These are phyloP conservation scores for Hippocampus mohnikei DNA, from an alignment of 2,113 vertebrate species.

Conservation along the genomic window DNA sequence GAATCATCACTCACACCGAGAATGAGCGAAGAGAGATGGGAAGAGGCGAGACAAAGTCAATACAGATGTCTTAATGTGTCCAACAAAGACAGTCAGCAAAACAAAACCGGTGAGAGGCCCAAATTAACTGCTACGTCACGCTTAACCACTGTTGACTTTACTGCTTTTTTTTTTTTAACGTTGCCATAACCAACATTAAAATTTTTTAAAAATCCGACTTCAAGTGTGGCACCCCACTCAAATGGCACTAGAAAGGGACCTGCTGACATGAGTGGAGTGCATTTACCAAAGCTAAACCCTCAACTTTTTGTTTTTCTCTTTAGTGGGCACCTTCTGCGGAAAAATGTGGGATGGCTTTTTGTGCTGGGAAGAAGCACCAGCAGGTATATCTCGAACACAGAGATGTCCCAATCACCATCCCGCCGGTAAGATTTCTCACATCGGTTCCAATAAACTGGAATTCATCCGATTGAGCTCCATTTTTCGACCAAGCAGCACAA, in stretches of 20 bases:
- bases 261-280: background rate
- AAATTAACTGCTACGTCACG: background rate
- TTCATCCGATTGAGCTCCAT: too few species aligned
- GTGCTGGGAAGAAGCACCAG: constrained; percentile 89
- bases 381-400: constrained; percentile 75
- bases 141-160: too few species aligned
- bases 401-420: constrained; percentile 80
- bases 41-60: constrained; percentile 53
- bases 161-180: too few species aligned
- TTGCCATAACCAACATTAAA: too few species aligned
- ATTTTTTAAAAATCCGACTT: too few species aligned
- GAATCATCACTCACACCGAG: constrained; percentile 50
- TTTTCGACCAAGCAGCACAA: too few species aligned
- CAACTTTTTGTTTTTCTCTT: background rate
- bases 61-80: constrained; percentile 63
- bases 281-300: background rate
- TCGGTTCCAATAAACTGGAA: background rate
- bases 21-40: constrained; percentile 33
- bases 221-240: too few species aligned
- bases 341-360: constrained; percentile 90
- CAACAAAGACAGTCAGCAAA: constrained; percentile 49
- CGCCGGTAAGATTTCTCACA: constrained; percentile 69
- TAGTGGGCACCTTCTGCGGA: constrained; percentile 79
- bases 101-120: constrained; percentile 67
- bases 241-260: background rate